Evolutionary conservation across 2,888 invertebrate genomes (phyloP).

Genomic region (Yponomeuta malinellus): DNA sequence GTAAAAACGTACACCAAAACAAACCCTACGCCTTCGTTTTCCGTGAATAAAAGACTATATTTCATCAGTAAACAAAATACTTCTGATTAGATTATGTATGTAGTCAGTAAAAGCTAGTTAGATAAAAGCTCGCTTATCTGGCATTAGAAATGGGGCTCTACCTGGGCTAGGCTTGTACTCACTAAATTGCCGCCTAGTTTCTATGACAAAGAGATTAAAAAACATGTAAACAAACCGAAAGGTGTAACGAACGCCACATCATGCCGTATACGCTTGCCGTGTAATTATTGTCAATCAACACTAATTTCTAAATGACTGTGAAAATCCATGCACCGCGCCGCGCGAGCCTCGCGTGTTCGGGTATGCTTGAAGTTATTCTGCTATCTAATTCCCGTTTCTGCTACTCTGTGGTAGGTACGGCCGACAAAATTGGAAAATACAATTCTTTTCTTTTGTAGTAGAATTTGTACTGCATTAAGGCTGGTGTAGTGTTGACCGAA

Average conservation of each 20-base stretch:
- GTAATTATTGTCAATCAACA: conserved; percentile 2
- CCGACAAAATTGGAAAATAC: background rate
- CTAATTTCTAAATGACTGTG: conserved; percentile 10
- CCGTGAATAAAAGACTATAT: too few species aligned
- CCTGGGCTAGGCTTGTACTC: too few species aligned
- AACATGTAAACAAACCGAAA: background rate
- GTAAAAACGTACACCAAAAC: too few species aligned
- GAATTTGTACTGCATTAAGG: too few species aligned
- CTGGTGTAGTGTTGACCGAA: too few species aligned
- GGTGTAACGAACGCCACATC: background rate
- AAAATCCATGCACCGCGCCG: conserved; percentile 9
- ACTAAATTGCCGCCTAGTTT: background rate
- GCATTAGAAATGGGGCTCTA: too few species aligned
- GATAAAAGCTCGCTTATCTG: too few species aligned
- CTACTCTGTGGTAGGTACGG: background rate
- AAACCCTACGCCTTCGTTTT: too few species aligned
- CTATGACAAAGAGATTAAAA: background rate
- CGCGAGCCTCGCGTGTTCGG: conserved; percentile 17
- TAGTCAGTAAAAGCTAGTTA: too few species aligned
- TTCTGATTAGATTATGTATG: too few species aligned
- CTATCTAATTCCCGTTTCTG: background rate
- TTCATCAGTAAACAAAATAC: too few species aligned
- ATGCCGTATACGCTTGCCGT: background rate
- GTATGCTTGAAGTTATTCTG: conserved; percentile 18
- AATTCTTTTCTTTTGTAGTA: too few species aligned